Evolutionary conservation across 2,113 vertebrate genomes (phyloP), one percentile per base, ranked within the genome.

Genomic region (Seriola dumerili): DNA sequence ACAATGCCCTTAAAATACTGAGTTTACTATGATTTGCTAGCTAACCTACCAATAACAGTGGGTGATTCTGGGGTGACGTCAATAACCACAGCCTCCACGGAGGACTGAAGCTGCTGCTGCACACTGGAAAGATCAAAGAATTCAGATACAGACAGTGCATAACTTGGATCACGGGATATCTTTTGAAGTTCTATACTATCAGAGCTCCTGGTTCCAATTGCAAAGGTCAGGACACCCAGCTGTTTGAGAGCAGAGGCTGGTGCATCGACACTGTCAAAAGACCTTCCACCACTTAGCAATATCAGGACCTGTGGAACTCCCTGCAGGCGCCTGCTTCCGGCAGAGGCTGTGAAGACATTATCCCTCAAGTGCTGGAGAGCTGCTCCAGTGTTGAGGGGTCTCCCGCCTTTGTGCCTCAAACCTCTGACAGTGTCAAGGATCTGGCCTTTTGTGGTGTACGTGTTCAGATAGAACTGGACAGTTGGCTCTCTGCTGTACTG

Each of bases 251-350:
- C 85, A 81, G 78, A 54, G n/a, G 84, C 34, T 36, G 34, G 34
- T 83, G 23, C 48, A 57, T 85, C 84, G 23, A 92, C 82, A 50
- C 50, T 80, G 90, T 94, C 91, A 70, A 32, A 69, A 16, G 93
- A 94, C 72, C 50, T 84, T 72, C 89, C 90, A 40, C 88, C 85
- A 67, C 69, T 86, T 10, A 92, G 50, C 73, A 92, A 38, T 70
- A 94, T 46, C 36, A 97, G 88, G 48, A 97, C 86, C 86, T 97
- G 97, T 4, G 93, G 93, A 73, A 97, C 93, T 0, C 94, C 93
- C 16, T 96, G 94, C 3, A 94, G 92, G 0, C 93, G 94, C 50
- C 97, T 96, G 89, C 96, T 97, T 16, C 97, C 97, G 0, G 96
- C 93, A 0, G 94, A 91, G 66, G 65, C 89, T 48, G 95, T 96